Evolutionary conservation across 30 jellyfish, hydroid and myxozoan species (phyloP).

Genomic region (Cassiopea xamachana): DNA sequence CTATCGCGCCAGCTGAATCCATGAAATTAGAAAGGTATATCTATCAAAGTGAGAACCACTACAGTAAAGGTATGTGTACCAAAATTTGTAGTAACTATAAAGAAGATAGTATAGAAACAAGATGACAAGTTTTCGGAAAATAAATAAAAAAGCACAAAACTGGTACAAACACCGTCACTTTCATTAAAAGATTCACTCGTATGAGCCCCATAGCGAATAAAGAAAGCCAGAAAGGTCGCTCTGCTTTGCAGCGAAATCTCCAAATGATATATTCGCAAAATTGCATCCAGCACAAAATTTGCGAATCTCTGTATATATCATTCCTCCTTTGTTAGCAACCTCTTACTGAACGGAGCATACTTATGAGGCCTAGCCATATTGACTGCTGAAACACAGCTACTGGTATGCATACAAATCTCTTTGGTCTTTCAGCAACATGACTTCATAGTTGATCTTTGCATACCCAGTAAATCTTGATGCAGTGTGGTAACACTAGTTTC

Average conservation of each 20-base stretch:
- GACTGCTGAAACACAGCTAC: not conserved
- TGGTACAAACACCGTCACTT: not conserved
- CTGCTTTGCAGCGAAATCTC: not conserved
- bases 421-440: slow-evolving; percentile 50
- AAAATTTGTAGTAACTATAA: no score
- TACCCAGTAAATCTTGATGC: slow-evolving; percentile 40
- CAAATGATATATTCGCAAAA: not conserved
- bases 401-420: not conserved
- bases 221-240: not conserved
- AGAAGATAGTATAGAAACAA: no score
- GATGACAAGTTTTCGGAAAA: not conserved
- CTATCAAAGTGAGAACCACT: no score
- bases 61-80: no score
- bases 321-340: not conserved
- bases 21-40: no score
- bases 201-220: no score
- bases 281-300: slow-evolving; percentile 10
- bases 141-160: not conserved
- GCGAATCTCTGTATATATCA: not conserved
- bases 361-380: no score
- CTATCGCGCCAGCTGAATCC: no score
- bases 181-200: not conserved
- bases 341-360: no score
- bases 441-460: slow-evolving; percentile 22
- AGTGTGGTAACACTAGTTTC: slow-evolving; percentile 63